Conservation (phyloP, 2,113 vertebrate genomes). For the Trichechus manatus region DNA sequence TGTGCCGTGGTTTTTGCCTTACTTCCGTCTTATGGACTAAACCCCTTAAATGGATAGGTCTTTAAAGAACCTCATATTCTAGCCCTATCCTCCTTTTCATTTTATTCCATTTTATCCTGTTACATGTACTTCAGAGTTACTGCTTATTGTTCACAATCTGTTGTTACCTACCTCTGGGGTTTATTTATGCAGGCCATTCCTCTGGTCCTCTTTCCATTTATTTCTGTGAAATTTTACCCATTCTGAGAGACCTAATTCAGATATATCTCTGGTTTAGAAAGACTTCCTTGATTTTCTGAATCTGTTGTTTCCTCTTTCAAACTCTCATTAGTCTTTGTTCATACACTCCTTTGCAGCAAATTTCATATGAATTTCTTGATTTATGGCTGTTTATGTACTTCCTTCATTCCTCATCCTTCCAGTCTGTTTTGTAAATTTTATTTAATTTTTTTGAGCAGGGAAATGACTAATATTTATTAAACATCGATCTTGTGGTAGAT, state of each 20-base stretch:
- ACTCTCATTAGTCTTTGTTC: background rate
- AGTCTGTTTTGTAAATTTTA: background rate
- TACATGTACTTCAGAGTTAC: background rate
- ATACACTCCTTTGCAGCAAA: background rate
- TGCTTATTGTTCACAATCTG: slow-evolving; percentile 10
- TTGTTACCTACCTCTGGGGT: slow-evolving; percentile 14
- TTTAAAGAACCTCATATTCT: background rate
- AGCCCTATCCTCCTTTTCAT: background rate
- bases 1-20: background rate
- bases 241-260: slow-evolving; percentile 8
- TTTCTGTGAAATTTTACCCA: slow-evolving; percentile 41
- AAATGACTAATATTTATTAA: background rate
- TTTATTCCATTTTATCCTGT: background rate
- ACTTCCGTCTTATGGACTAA: background rate
- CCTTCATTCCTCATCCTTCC: background rate
- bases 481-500: background rate
- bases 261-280: slow-evolving; percentile 28
- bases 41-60: background rate
- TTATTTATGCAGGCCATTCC: slow-evolving; percentile 47
- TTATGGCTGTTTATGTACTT: background rate
- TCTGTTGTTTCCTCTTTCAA: slow-evolving; percentile 4
- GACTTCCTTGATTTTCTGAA: slow-evolving; percentile 5
- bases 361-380: background rate
- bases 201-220: slow-evolving; percentile 18
- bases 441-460: slow-evolving; percentile 35